Conservation (phyloP, 1,140 invertebrate species). For the Cyrtorhinus lividipennis region DNA sequence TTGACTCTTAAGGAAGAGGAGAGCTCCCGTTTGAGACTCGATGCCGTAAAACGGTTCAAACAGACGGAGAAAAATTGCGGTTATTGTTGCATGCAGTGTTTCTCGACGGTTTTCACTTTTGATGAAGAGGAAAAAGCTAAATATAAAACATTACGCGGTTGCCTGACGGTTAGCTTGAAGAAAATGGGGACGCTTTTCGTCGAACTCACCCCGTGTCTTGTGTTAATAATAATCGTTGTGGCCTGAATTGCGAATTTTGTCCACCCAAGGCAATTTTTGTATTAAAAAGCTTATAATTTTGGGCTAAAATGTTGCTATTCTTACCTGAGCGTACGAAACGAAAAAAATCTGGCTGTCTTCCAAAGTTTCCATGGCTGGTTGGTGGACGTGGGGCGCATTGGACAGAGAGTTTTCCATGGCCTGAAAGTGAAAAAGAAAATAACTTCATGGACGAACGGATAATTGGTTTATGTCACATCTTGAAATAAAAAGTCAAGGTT, state of each 20-base stretch:
- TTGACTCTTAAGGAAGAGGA: not conserved
- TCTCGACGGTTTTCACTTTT: not conserved
- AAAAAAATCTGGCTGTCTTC: slow-evolving; percentile 33
- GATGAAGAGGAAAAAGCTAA: not conserved
- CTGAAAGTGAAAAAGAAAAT: slow-evolving; percentile 24
- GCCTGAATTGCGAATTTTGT: not conserved
- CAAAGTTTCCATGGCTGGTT: slow-evolving; percentile 32
- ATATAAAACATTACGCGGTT: not conserved
- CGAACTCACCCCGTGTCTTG: not conserved
- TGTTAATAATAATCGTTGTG: not conserved
- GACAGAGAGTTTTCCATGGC: slow-evolving; percentile 24
- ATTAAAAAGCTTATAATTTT: not conserved
- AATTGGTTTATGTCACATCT: not conserved
- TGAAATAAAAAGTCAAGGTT: not conserved
- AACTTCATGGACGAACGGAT: not conserved
- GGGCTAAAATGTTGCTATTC: not conserved
- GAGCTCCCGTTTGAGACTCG: too few relatives aligned
- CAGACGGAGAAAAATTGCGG: not conserved
- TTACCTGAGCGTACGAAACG: slow-evolving; percentile 33
- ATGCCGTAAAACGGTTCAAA: not conserved
- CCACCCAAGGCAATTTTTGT: too few relatives aligned
- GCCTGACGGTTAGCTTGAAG: not conserved
- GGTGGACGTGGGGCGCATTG: slow-evolving; percentile 28
- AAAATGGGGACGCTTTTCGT: not conserved
- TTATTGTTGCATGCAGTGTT: not conserved